Evolutionary conservation across 2,797 vertebrate genomes (phyloP).

Genomic region (Peromyscus aztecus): DNA sequence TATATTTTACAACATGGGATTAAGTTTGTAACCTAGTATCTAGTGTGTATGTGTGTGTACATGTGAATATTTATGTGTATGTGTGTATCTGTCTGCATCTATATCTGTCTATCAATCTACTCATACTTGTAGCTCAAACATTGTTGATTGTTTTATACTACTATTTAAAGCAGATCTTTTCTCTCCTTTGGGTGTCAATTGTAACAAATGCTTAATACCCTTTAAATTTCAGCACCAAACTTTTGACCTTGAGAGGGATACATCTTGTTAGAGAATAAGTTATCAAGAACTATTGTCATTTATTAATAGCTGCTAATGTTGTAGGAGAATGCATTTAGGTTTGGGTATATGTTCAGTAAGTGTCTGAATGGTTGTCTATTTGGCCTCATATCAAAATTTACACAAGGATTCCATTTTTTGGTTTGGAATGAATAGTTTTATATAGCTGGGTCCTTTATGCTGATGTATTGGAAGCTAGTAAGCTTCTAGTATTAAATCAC

Average conservation of each 20-base stretch:
- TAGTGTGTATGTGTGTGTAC: not conserved
- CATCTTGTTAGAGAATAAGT: slow-evolving; percentile 9
- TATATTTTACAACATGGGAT: not conserved
- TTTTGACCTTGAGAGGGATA: slow-evolving; percentile 29
- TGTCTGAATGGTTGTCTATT: not conserved
- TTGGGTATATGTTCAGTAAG: not conserved
- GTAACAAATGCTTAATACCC: not conserved
- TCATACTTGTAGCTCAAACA: not conserved
- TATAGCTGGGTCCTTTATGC: not conserved
- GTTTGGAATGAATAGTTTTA: slow-evolving; percentile 25
- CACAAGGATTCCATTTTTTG: not conserved
- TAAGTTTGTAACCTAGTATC: not conserved
- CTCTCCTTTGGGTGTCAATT: not conserved
- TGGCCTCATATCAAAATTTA: not conserved
- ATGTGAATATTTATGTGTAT: not conserved
- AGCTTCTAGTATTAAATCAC: not conserved
- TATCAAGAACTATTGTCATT: not conserved
- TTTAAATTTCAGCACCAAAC: slow-evolving; percentile 21
- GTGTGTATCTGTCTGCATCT: not conserved
- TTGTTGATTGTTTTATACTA: not conserved
- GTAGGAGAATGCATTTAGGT: not conserved
- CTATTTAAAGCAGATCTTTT: not conserved
- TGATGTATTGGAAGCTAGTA: not conserved
- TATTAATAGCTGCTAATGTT: slow-evolving; percentile 4
- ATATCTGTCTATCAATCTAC: not conserved